Percentiles rank a stretch among this genome's conserved stretches.
phyloP scores from a whole-genome alignment of 2,113 vertebrate species.

The Saimiri boliviensis region DNA sequence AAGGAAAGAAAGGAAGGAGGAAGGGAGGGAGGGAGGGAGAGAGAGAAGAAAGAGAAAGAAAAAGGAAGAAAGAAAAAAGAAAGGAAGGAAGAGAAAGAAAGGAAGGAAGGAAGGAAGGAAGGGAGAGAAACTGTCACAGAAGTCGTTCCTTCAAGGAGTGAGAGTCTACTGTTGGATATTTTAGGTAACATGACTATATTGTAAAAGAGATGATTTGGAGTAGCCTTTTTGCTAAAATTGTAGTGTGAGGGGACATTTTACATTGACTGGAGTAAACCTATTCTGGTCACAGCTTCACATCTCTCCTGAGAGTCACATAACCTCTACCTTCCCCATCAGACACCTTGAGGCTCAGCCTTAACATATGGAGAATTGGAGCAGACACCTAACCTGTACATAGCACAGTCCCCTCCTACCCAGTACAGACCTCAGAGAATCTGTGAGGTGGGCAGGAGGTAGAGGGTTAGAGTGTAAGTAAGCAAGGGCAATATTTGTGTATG shows the following conservation, averaged over 20 bases:
- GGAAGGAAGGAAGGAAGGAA: too few relatives aligned
- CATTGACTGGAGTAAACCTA: background rate
- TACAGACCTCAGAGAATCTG: background rate
- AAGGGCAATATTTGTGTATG: background rate
- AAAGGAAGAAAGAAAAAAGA: accelerated
- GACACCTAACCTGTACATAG: background rate
- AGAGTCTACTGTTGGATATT: background rate
- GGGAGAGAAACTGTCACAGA: background rate
- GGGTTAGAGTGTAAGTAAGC: background rate
- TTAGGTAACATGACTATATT: background rate
- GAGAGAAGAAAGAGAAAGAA: accelerated
- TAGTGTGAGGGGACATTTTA: background rate
- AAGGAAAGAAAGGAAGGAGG: background rate
- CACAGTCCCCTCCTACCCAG: background rate
- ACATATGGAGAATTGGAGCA: background rate
- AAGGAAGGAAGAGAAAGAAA: too few relatives aligned
- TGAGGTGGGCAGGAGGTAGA: background rate
- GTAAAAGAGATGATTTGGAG: background rate
- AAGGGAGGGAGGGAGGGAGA: accelerated
- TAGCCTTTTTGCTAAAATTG: background rate
- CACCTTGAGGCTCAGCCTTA: background rate
- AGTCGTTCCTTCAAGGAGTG: background rate
- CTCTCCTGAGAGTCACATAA: background rate
- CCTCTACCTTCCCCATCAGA: background rate
- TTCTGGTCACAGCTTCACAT: background rate